Conservation (phyloP, 2,888 invertebrate genomes). For the Scaptomyza polygonia region DNA sequence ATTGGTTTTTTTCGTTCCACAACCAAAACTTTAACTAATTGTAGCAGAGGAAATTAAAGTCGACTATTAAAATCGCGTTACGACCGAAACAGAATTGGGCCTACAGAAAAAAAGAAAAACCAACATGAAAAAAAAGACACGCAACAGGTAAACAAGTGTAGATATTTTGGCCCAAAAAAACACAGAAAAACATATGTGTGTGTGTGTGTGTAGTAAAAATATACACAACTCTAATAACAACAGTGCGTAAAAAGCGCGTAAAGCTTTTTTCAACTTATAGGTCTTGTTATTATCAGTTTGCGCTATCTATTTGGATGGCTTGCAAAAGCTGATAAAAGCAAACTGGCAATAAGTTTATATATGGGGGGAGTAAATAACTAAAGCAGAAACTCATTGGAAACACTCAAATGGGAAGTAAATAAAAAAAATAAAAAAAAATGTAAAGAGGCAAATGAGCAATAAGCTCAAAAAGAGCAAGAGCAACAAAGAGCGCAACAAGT, state of each 20-base stretch:
- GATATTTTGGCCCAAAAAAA: slow-evolving; percentile 61
- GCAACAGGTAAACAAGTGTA: slow-evolving; percentile 63
- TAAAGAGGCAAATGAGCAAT: slow-evolving; percentile 42
- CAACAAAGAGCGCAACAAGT: slow-evolving; percentile 60
- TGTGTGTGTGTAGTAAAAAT: neutral
- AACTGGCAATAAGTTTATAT: slow-evolving; percentile 13
- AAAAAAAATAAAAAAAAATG: neutral
- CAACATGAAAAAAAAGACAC: slow-evolving; percentile 28
- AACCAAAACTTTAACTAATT: slow-evolving; percentile 19
- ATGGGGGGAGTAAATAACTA: slow-evolving; percentile 32
- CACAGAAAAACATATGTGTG: slow-evolving; percentile 26
- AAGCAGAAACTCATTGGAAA: slow-evolving; percentile 24
- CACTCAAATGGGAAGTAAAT: neutral
- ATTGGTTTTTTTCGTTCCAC: slow-evolving; percentile 6
- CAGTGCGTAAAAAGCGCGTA: slow-evolving; percentile 3
- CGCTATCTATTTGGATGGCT: slow-evolving; percentile 63
- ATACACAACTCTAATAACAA: slow-evolving; percentile 41
- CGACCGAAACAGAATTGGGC: slow-evolving; percentile 22
- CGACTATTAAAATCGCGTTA: slow-evolving; percentile 70
- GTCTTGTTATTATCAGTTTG: slow-evolving; percentile 53
- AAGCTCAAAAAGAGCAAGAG: slow-evolving; percentile 29
- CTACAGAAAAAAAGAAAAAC: slow-evolving; percentile 7
- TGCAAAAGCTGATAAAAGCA: slow-evolving; percentile 76
- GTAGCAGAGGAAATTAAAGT: slow-evolving; percentile 8
- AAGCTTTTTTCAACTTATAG: slow-evolving; percentile 8